Evolutionary conservation across 2,888 invertebrate species (phyloP).

Genomic region (Orchesellides sinensis): DNA sequence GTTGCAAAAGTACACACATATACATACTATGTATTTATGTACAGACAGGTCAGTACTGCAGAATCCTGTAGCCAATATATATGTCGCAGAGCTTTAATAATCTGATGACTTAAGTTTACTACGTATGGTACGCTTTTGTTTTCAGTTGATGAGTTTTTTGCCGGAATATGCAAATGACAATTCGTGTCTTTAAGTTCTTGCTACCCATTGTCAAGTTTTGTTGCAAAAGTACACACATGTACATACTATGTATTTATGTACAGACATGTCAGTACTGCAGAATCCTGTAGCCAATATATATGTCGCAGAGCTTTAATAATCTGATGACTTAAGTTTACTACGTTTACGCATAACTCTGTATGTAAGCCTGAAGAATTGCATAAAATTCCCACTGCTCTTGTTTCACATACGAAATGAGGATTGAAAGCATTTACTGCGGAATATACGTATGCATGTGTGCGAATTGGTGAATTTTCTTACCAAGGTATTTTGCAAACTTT

Average conservation of each 20-base stretch:
- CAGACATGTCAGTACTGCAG: neutral
- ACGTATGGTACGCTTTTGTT: slow-evolving; percentile 10
- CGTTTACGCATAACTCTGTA: neutral
- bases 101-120: neutral
- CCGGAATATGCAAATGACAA: neutral
- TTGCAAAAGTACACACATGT: neutral
- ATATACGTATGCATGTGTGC: neutral
- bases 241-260: neutral
- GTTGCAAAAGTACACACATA: neutral
- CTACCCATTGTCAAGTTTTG: neutral
- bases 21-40: neutral
- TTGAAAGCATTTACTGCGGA: neutral
- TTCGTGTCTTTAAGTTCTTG: slow-evolving; percentile 7
- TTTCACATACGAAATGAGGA: neutral
- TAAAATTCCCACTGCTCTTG: slow-evolving; percentile 30
- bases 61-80: no score
- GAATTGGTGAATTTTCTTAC: slow-evolving; percentile 33
- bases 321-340: neutral
- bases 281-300: no score
- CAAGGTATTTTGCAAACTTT: slow-evolving; percentile 51
- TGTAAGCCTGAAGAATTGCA: slow-evolving; percentile 35
- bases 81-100: neutral
- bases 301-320: neutral
- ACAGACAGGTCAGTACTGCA: slow-evolving; percentile 2
- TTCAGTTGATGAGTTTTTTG: slow-evolving; percentile 14